A percentile compares a stretch with the other conserved stretches of the same genome.
phyloP scores from a whole-genome alignment of 2,113 vertebrate species.

The Oceanites oceanicus region DNA sequence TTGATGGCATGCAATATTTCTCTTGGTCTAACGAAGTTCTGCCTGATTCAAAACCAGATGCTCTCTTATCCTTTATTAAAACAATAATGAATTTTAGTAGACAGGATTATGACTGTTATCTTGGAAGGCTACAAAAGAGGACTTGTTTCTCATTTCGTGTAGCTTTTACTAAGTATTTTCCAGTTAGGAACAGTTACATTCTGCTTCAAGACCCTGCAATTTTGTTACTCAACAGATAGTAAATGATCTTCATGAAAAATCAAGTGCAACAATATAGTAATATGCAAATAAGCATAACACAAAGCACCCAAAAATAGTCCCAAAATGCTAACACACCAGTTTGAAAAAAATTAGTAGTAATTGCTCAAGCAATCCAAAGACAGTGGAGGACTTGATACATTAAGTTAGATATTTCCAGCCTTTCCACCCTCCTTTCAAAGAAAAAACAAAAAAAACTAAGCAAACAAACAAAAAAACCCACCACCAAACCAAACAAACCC shows the following conservation, averaged over 20 bases:
- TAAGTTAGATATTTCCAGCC: background rate
- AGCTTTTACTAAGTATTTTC: background rate
- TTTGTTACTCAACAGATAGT: background rate
- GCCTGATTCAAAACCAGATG: background rate
- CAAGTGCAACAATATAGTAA: background rate
- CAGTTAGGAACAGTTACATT: background rate
- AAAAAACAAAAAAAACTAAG: background rate
- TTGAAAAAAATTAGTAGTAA: background rate
- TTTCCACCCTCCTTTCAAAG: background rate
- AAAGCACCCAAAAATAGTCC: background rate
- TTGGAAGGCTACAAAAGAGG: background rate
- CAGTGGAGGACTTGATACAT: background rate
- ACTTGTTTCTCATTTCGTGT: background rate
- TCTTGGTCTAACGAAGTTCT: background rate
- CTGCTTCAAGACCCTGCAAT: background rate
- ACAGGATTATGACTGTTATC: background rate
- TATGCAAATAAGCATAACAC: background rate
- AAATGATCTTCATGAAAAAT: background rate
- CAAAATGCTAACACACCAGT: rapidly evolving
- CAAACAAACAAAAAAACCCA: no score
- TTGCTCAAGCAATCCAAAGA: background rate
- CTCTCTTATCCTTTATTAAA: background rate
- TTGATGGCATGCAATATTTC: background rate
- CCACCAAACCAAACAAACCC: background rate
- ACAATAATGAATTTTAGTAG: background rate